Evolutionary conservation across 2,113 vertebrate species (phyloP).

Genomic region (Perccottus glenii): DNA sequence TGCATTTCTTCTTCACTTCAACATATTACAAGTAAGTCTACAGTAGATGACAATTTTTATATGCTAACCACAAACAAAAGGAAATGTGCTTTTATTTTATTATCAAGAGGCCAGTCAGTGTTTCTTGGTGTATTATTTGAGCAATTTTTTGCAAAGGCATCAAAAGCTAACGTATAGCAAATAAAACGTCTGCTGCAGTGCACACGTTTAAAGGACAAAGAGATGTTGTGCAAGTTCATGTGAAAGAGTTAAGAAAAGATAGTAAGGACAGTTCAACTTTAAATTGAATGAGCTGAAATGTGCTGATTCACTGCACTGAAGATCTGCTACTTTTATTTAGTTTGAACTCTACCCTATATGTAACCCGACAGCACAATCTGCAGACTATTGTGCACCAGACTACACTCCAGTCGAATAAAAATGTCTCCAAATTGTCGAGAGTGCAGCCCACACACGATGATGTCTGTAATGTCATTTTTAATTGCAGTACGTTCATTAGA

Average conservation of each 20-base stretch:
- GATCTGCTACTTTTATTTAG: constrained; percentile 36
- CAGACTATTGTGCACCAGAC: constrained; percentile 21
- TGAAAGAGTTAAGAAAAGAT: constrained; percentile 24
- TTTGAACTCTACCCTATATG: constrained; percentile 15
- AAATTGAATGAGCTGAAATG: constrained; percentile 44
- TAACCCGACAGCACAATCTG: constrained; percentile 33
- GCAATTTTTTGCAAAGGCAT: constrained; percentile 22
- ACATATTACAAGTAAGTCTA: too few species aligned
- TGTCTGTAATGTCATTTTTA: not conserved
- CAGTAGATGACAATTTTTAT: too few species aligned
- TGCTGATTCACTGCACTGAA: constrained; percentile 42
- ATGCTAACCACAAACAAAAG: not conserved
- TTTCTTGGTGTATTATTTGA: not conserved
- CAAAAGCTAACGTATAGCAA: not conserved
- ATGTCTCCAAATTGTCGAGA: not conserved
- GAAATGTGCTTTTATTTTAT: not conserved
- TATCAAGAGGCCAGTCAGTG: not conserved
- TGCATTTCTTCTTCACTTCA: too few species aligned
- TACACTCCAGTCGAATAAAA: constrained; percentile 16
- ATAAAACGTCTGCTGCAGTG: constrained; percentile 10
- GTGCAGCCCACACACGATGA: not conserved
- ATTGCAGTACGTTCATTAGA: constrained; percentile 11
- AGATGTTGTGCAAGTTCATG: constrained; percentile 22
- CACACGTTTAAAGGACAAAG: constrained; percentile 22
- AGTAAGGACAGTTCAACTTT: constrained; percentile 30